A percentile compares a stretch with the other conserved stretches of the same genome.
Conservation (phyloP, 2,113 vertebrate genomes). For the Colistium nudipinnis region DNA sequence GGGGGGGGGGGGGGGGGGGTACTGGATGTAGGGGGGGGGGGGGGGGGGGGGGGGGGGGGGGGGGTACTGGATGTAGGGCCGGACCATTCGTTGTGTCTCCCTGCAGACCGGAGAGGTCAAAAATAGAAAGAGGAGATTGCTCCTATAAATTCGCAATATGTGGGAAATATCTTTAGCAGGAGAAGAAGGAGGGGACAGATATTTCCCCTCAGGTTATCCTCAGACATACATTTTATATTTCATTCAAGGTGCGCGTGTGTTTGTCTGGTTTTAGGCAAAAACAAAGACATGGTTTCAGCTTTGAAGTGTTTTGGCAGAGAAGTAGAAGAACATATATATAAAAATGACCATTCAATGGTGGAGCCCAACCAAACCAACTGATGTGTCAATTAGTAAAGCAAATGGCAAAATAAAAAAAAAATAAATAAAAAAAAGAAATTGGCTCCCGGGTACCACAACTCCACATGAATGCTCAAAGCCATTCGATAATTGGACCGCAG, state of each 20-base stretch:
- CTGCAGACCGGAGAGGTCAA: not conserved
- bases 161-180: constrained; percentile 4
- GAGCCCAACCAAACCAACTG: constrained; percentile 38
- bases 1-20: too few relatives aligned
- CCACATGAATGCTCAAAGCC: constrained; percentile 41
- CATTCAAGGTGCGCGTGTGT: too few relatives aligned
- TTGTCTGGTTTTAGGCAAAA: too few relatives aligned
- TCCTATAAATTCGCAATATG: not conserved
- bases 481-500: constrained; percentile 57
- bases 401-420: too few relatives aligned
- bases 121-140: constrained; percentile 25
- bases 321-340: too few relatives aligned
- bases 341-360: constrained; percentile 18
- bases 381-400: constrained; percentile 43
- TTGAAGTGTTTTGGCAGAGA: not conserved
- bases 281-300: not conserved
- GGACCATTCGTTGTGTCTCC: not conserved
- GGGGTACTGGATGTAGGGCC: constrained; percentile 3
- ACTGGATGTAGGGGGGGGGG: constrained; percentile 8
- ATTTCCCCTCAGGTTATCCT: too few relatives aligned
- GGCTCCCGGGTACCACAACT: constrained; percentile 17
- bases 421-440: constrained; percentile 18
- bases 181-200: too few relatives aligned
- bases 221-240: too few relatives aligned
- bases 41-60: constrained; percentile 4